Conservation (phyloP, 1,140 invertebrate species). For the Dinoponera quadriceps region DNA sequence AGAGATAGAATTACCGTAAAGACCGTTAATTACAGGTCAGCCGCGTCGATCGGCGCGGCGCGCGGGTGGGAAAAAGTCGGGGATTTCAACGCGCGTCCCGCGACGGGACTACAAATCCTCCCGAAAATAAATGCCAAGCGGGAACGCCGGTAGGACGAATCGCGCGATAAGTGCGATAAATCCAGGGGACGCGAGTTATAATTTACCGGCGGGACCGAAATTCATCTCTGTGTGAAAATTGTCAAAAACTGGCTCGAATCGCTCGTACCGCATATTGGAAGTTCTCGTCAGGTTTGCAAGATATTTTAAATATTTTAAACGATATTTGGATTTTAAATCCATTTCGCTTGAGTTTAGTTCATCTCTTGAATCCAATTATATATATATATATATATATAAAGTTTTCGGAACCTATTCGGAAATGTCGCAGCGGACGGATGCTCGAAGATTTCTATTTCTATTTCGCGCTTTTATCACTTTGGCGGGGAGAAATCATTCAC, state of each 20-base stretch:
- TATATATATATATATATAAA: neutral
- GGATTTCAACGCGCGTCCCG: conserved; percentile 1
- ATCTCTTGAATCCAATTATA: neutral
- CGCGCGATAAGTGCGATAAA: neutral
- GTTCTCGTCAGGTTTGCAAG: too few species aligned
- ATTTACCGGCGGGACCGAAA: conserved; percentile 3
- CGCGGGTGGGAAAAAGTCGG: conserved; percentile 37
- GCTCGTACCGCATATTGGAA: neutral
- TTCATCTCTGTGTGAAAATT: neutral
- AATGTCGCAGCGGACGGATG: too few species aligned
- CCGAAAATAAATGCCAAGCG: conserved; percentile 4
- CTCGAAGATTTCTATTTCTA: neutral
- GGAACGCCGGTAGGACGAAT: conserved; percentile 13
- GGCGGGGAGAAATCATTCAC: neutral
- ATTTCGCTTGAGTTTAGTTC: too few species aligned
- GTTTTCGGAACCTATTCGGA: neutral
- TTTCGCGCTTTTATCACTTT: conserved; percentile 5
- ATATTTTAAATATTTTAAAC: too few species aligned
- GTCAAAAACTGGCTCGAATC: neutral
- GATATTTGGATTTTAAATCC: too few species aligned
- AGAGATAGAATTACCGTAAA: conserved; percentile 24
- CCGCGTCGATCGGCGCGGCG: neutral
- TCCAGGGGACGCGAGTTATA: neutral
- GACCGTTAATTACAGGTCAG: conserved; percentile 37
- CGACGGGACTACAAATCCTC: conserved; percentile 8